A percentile compares a stretch with the other conserved stretches of the same genome.
Conservation (phyloP, 2,888 invertebrate genomes). For the Clostera curtula region DNA sequence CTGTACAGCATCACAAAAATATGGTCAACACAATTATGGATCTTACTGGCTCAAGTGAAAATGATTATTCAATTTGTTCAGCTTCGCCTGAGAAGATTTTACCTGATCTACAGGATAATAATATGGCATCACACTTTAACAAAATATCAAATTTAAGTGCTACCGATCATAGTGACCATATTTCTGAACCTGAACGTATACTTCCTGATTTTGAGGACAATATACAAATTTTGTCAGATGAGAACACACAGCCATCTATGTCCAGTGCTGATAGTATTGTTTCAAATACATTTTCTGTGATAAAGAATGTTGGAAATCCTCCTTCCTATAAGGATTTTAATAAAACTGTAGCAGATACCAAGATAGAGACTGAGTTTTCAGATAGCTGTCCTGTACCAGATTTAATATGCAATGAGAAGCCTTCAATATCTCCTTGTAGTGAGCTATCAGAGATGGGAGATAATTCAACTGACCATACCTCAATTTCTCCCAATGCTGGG, state of each 20-base stretch:
- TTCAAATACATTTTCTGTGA: constrained; percentile 57
- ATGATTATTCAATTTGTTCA: constrained; percentile 36
- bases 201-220: constrained; percentile 55
- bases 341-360: constrained; percentile 44
- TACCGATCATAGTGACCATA: not conserved
- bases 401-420: constrained; percentile 69
- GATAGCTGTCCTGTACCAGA: constrained; percentile 67
- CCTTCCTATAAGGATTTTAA: constrained; percentile 42
- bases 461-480: constrained; percentile 48
- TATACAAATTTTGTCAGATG: constrained; percentile 37
- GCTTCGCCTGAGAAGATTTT: constrained; percentile 54
- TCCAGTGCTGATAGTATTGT: constrained; percentile 38
- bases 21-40: constrained; percentile 66
- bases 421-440: constrained; percentile 68
- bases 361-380: constrained; percentile 55
- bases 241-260: constrained; percentile 37
- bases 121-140: constrained; percentile 13
- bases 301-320: constrained; percentile 60
- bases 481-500: constrained; percentile 40
- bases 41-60: constrained; percentile 51
- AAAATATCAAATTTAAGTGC: not conserved
- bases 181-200: constrained; percentile 15
- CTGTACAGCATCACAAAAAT: constrained; percentile 62
- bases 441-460: constrained; percentile 64
- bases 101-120: constrained; percentile 59